Evolutionary conservation across 2,797 vertebrate species (phyloP), one percentile per base, ranked within the genome.

Genomic region (Synaphobranchus kaupii): DNA sequence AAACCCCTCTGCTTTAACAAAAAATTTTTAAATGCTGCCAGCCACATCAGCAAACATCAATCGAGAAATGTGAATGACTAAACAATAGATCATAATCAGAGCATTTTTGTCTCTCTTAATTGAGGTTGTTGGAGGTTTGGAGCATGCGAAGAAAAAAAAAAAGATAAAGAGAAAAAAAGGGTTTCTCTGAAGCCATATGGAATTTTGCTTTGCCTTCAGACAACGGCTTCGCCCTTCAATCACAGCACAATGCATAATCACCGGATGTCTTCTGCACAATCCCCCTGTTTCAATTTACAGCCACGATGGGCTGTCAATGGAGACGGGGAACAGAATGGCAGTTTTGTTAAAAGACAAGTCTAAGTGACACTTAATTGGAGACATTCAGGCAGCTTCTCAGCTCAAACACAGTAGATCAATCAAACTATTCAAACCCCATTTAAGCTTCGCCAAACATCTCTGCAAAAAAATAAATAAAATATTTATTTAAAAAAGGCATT

Each of bases 341-440:
- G 92, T 90, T 91, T 90, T 92, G 92, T 93, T 92, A 92, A 92
- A 94, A 94, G 93, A 95, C 94, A 90, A 91, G 93, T 92, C 93
- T 94, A 95, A 95, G 93, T 96, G 95, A 95, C 93, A 94, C 92
- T 95, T 95, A 94, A 95, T 95, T 94, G 93, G 92, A 96, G 93
- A 94, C 90, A 93, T 90, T 92, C 90, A 91, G 88, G 92, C 93
- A 92, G 93, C 92, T 93, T 93, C 94, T 95, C 90, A 88, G 95
- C 93, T 94, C 93, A 93, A 94, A 94, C 93, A 94, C 94, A 93
- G 93, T 93, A 93, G 91, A 95, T 95, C 94, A 94, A 94, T 96
- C 95, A 95, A 93, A 94, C 93, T 87, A 88, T 91, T 92, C 92
- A 91, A 92, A 94, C 92, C 91, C 91, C 91, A 88, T 88, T 88